Conservation (phyloP, 2,113 vertebrate genomes). For the Pterocles orientalis region DNA sequence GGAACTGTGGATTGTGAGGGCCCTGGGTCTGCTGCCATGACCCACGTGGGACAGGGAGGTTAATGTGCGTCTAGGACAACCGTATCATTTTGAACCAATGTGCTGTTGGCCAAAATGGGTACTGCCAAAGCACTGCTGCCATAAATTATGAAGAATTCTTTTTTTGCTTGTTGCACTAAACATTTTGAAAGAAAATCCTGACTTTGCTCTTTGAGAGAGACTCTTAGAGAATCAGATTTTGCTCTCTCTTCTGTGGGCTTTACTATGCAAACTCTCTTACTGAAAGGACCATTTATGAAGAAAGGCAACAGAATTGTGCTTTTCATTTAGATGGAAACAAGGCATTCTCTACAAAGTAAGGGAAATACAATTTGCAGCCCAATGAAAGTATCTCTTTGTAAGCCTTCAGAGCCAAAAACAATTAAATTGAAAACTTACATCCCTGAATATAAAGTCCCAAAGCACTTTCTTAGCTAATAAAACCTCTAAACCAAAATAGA, state of each 20-base stretch:
- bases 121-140: not conserved
- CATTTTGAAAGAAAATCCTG: not conserved
- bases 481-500: not conserved
- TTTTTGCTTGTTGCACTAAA: not conserved
- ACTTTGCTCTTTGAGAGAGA: not conserved
- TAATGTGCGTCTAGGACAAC: not conserved
- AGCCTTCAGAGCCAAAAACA: not conserved
- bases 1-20: not conserved
- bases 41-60: not conserved
- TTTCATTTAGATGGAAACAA: not conserved
- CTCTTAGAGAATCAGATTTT: not conserved
- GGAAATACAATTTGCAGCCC: not conserved
- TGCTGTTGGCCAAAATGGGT: not conserved
- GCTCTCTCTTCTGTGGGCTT: not conserved
- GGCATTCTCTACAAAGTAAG: not conserved
- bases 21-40: not conserved
- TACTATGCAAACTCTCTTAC: not conserved
- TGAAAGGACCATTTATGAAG: not conserved
- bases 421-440: not conserved
- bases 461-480: not conserved
- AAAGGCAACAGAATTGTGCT: not conserved
- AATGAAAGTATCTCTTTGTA: not conserved
- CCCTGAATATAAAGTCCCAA: not conserved
- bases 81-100: not conserved
- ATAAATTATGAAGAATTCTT: not conserved